phyloP scores from a whole-genome alignment of 2,888 invertebrate genomes.

The Notodonta ziczac region DNA sequence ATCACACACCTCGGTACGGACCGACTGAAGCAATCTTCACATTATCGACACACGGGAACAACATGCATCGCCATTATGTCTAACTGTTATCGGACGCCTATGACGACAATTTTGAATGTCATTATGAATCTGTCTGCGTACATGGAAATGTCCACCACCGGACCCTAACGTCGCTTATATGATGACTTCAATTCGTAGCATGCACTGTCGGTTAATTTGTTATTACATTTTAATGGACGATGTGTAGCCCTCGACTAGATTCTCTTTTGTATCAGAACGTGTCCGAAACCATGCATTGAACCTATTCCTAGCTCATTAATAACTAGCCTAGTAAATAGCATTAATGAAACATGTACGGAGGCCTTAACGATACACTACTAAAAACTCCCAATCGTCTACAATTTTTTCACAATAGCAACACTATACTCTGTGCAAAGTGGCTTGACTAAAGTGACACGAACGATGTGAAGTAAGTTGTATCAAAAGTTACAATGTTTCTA shows the following conservation, averaged over 20 bases:
- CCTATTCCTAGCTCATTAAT: conserved; percentile 71
- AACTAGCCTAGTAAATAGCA: conserved; percentile 76
- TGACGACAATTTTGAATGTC: conserved; percentile 31
- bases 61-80: conserved; percentile 56
- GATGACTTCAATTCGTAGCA: conserved; percentile 60
- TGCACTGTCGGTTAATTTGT: conserved; percentile 73
- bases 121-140: conserved; percentile 27
- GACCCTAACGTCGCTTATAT: conserved; percentile 49
- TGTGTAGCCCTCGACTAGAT: conserved; percentile 41
- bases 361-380: conserved; percentile 64
- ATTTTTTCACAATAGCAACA: conserved; percentile 24
- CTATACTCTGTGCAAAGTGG: conserved; percentile 4
- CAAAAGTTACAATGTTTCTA: no score
- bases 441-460: background rate
- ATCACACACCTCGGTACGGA: conserved; percentile 36
- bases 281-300: conserved; percentile 70
- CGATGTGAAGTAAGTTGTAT: no score
- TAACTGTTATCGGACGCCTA: conserved; percentile 33
- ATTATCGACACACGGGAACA: conserved; percentile 39
- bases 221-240: conserved; percentile 64
- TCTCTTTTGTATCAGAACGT: conserved; percentile 38
- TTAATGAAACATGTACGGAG: conserved; percentile 71
- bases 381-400: conserved; percentile 29
- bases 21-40: conserved; percentile 39
- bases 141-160: conserved; percentile 55